Base-by-base conservation (phyloP, 2,113 vertebrate genomes). In the Hymenochirus boettgeri region DNA sequence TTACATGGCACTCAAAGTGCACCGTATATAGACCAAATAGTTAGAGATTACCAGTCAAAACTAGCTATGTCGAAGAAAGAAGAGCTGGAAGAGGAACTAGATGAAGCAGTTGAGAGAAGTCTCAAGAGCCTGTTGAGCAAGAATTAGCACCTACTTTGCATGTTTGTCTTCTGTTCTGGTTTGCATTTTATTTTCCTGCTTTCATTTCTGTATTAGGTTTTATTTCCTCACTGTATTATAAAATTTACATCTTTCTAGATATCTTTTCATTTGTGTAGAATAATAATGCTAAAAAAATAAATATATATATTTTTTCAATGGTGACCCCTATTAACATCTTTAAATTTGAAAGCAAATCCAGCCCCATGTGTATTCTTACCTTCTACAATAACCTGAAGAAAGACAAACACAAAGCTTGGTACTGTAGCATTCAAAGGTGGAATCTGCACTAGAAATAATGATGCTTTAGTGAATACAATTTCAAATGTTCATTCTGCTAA, bases 41-140 rank as follows among this genome's bases (percentile, higher is more conserved):
- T 99, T 67, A 88, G 89, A 48, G 95, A 98, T 92, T 98, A 97
- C 79, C 93, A 97, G 83, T 99, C 97, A 80, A 99, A 99, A 89
- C 85, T 99, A 71, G 97, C 97, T 71, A 98, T 98, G 95, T 99
- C 96, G 75, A 98, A 98, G 89, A 98, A 98, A 81, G 92, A 98
- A 64, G 95, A 99, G 88, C 82, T 99, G 73, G 96, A 98, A 79
- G 95, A 99, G 66, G 97, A 99, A 80, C 76, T 99, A 67, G 96
- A 96, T 3, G 97, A 99, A 81, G 97, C 97, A 0, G 92, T 99
- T 71, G 94, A 96, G 81, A 87, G 94, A 78, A 99, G 96, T 80
- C 84, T 99, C 73, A 91, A 96, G 72, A 97, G 92, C 77, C 83
- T 99, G 85, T 83, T 97, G 74, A 93, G 84, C 79, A 92, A 95